Conservation (phyloP, 2,113 vertebrate species). For the Cardinalis cardinalis region DNA sequence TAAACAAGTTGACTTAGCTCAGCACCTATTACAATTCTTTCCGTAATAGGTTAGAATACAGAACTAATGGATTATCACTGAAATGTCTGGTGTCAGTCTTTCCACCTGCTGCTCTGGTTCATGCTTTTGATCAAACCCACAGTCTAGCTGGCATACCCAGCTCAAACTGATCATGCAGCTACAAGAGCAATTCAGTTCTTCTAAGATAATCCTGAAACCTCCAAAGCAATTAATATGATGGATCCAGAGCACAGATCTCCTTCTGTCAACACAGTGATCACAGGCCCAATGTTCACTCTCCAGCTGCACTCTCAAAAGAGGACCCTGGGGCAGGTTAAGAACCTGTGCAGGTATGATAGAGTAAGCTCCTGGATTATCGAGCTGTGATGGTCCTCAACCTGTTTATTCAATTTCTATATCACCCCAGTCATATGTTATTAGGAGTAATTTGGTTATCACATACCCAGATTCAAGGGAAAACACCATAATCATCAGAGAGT, state of each 20-base stretch:
- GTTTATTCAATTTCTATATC: not conserved
- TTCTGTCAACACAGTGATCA: not conserved
- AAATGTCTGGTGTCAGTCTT: not conserved
- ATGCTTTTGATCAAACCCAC: not conserved
- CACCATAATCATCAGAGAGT: not conserved
- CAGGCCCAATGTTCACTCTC: not conserved
- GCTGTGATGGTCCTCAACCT: not conserved
- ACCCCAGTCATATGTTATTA: not conserved
- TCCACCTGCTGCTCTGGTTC: not conserved
- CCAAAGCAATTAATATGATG: not conserved
- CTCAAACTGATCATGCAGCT: not conserved
- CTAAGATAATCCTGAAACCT: not conserved
- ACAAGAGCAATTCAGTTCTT: not conserved
- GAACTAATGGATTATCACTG: conserved; percentile 23
- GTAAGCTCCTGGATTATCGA: accelerated
- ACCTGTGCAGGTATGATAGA: not conserved
- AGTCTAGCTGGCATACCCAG: not conserved
- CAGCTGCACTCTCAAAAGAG: not conserved
- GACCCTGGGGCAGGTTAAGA: not conserved
- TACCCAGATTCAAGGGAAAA: not conserved
- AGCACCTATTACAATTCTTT: conserved; percentile 8
- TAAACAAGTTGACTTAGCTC: conserved; percentile 34
- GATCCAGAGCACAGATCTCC: not conserved
- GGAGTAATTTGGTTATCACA: not conserved
- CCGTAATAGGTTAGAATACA: not conserved